phyloP scores from a whole-genome alignment of 2,113 vertebrate species.

The Nicator chloris region DNA sequence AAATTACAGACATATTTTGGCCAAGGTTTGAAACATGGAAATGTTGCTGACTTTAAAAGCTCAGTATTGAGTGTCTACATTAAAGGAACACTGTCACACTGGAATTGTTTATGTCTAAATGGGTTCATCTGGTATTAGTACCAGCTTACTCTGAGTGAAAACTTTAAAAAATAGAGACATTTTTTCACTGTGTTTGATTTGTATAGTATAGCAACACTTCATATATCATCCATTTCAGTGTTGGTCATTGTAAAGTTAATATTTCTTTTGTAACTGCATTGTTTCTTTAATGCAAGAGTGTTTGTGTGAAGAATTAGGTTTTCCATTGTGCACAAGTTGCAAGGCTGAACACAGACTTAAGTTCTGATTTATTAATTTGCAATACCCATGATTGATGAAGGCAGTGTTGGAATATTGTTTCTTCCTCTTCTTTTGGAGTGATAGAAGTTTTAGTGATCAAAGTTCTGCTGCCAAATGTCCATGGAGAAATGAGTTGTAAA shows the following conservation, averaged over 20 bases:
- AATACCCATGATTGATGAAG: conserved; percentile 1
- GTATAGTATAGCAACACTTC: background rate
- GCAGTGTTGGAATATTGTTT: conserved; percentile 10
- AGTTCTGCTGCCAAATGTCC: conserved; percentile 34
- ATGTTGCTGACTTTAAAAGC: background rate
- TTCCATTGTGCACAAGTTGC: background rate
- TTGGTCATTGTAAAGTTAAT: background rate
- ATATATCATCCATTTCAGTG: background rate
- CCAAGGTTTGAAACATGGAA: background rate
- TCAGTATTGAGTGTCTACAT: background rate
- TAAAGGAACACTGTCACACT: background rate
- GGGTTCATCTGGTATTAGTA: background rate
- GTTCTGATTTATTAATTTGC: conserved; percentile 29
- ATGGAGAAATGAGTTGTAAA: conserved; percentile 43
- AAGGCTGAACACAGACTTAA: background rate
- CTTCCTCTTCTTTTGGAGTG: conserved; percentile 11
- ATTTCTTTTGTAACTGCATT: background rate
- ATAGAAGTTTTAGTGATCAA: conserved; percentile 44
- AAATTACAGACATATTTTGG: background rate
- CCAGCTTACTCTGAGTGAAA: background rate
- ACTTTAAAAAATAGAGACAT: background rate
- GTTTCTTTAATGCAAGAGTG: background rate
- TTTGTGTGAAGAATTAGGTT: conserved; percentile 14
- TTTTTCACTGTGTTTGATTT: background rate
- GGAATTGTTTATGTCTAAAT: background rate